These are phyloP conservation scores for Gorsachius goisagi DNA, from an alignment of 2,113 vertebrate genomes.

Conservation along the genomic window DNA sequence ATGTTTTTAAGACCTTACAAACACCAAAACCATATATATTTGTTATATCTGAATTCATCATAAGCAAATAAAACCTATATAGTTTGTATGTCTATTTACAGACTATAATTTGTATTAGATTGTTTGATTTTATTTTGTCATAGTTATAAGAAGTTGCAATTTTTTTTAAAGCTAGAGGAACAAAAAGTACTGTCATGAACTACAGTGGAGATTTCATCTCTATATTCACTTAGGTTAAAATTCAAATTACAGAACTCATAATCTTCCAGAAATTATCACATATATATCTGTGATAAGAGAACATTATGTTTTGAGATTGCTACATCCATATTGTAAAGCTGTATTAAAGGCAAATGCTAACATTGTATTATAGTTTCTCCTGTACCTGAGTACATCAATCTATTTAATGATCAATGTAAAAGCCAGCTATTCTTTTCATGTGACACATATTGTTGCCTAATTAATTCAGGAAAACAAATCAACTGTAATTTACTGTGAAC, in stretches of 20 bases:
- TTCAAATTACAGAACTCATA: neutral
- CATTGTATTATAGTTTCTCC: neutral
- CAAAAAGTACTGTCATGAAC: neutral
- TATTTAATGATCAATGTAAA: neutral
- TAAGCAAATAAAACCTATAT: neutral
- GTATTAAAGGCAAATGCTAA: neutral
- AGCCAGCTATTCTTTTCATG: neutral
- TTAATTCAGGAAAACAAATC: neutral
- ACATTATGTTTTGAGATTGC: neutral
- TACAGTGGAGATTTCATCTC: neutral
- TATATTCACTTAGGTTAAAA: neutral
- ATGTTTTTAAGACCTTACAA: slow-evolving; percentile 26
- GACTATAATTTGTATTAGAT: neutral
- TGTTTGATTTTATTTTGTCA: neutral
- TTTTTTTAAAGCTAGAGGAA: neutral
- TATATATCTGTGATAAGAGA: neutral
- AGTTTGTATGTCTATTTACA: neutral
- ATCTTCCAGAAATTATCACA: neutral
- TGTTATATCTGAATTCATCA: neutral
- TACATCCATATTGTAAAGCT: neutral
- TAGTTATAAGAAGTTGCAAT: neutral
- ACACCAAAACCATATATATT: neutral
- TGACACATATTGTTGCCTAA: neutral
- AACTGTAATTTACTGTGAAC: neutral
- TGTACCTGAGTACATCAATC: neutral